phyloP scores from a whole-genome alignment of 1,140 invertebrate genomes.

The Diabrotica virgifera region DNA sequence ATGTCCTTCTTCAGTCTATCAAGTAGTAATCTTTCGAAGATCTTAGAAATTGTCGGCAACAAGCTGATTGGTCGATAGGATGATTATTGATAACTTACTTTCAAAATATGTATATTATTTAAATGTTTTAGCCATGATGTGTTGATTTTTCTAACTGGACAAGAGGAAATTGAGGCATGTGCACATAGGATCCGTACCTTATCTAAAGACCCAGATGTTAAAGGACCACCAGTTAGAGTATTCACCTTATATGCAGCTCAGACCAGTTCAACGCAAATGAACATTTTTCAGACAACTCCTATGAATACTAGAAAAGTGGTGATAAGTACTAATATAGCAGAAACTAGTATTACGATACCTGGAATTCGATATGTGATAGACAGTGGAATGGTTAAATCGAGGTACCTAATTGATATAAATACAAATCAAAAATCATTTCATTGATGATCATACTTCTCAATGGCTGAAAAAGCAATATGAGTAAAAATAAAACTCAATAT shows the following conservation, averaged over 20 bases:
- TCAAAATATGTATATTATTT: conserved; percentile 22
- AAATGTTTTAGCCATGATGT: conserved; percentile 72
- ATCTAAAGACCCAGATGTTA: conserved; percentile 60
- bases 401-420: conserved; percentile 51
- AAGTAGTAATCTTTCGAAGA: no score
- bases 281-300: conserved; percentile 69
- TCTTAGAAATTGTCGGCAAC: no score
- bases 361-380: conserved; percentile 95
- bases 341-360: conserved; percentile 94
- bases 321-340: conserved; percentile 96
- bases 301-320: conserved; percentile 81
- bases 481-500: no score
- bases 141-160: conserved; percentile 96
- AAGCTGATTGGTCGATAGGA: no score
- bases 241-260: conserved; percentile 83
- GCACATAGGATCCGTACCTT: conserved; percentile 73
- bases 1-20: no score
- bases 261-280: conserved; percentile 71
- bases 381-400: conserved; percentile 88
- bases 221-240: conserved; percentile 61
- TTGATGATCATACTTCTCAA: no score
- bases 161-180: conserved; percentile 96
- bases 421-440: no score
- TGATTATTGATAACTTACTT: no score
- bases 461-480: no score